These are phyloP conservation scores for Nomia melanderi DNA, from an alignment of 1,140 invertebrate species.

Conservation along the genomic window DNA sequence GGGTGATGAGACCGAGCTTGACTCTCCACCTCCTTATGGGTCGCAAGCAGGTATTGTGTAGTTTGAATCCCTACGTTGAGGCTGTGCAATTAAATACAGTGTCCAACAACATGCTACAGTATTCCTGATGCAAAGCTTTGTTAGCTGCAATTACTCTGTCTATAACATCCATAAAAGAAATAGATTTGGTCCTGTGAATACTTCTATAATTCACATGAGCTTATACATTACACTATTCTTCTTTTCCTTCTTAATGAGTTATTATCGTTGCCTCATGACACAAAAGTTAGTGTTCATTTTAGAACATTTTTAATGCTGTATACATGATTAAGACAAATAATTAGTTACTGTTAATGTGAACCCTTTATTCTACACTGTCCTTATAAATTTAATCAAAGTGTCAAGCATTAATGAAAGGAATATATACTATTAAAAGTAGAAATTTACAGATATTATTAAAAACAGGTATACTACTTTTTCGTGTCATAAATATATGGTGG, in stretches of 20 bases:
- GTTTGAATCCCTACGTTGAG: slow-evolving; percentile 42
- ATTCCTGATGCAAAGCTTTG: slow-evolving; percentile 38
- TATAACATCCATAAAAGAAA: slow-evolving; percentile 1
- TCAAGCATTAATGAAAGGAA: not conserved
- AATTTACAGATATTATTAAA: not conserved
- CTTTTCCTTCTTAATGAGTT: slow-evolving; percentile 7
- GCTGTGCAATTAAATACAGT: slow-evolving; percentile 37
- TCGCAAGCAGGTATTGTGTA: slow-evolving; percentile 75
- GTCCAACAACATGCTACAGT: slow-evolving; percentile 29
- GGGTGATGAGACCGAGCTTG: slow-evolving; percentile 80
- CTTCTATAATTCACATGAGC: not conserved
- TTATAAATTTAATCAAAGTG: not conserved
- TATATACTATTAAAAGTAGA: not conserved
- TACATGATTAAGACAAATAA: not conserved
- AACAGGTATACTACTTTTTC: not conserved
- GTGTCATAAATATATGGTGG: not conserved
- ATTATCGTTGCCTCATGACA: not conserved
- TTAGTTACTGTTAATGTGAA: slow-evolving; percentile 3
- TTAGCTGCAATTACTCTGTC: slow-evolving; percentile 18
- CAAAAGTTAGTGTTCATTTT: not conserved
- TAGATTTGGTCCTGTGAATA: not conserved
- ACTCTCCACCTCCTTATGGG: slow-evolving; percentile 72
- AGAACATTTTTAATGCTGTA: slow-evolving; percentile 6
- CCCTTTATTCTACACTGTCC: slow-evolving; percentile 7
- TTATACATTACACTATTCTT: not conserved